phyloP scores from a whole-genome alignment of 2,113 vertebrate species.

The Platichthys stellatus region DNA sequence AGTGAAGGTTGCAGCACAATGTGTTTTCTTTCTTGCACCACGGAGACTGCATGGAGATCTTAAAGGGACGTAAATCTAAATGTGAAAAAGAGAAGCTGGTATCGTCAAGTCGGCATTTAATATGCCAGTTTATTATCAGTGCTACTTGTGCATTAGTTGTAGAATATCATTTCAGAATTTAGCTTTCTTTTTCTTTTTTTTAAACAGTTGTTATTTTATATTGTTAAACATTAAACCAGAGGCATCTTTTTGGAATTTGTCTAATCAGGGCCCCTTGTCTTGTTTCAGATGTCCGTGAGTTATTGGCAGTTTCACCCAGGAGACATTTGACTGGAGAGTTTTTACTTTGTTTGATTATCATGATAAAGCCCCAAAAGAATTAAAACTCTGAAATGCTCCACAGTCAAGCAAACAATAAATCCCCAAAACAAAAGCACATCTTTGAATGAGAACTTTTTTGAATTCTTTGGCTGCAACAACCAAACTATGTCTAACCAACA shows the following conservation, averaged over 20 bases:
- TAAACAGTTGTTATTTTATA: neutral
- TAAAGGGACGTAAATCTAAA: slow-evolving; percentile 45
- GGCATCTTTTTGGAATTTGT: neutral
- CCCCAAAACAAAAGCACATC: neutral
- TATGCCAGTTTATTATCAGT: slow-evolving; percentile 29
- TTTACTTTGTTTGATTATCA: neutral
- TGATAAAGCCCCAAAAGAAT: neutral
- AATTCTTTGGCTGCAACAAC: too few relatives aligned
- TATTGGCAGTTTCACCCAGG: neutral
- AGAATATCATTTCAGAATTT: neutral
- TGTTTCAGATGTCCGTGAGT: neutral
- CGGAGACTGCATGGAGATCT: slow-evolving; percentile 24
- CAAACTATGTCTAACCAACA: neutral
- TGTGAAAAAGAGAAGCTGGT: slow-evolving; percentile 20
- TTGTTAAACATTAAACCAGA: neutral
- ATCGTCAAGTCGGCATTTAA: too few relatives aligned
- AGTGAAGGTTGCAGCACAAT: neutral
- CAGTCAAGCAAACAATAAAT: neutral
- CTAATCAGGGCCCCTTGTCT: neutral
- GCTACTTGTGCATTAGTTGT: neutral
- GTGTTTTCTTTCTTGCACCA: neutral
- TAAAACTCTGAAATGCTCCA: neutral
- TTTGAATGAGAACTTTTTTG: neutral
- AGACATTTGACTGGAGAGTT: neutral
- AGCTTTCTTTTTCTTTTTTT: neutral